Conservation (phyloP, 2,888 invertebrate species). For the Melinaea marsaeus region DNA sequence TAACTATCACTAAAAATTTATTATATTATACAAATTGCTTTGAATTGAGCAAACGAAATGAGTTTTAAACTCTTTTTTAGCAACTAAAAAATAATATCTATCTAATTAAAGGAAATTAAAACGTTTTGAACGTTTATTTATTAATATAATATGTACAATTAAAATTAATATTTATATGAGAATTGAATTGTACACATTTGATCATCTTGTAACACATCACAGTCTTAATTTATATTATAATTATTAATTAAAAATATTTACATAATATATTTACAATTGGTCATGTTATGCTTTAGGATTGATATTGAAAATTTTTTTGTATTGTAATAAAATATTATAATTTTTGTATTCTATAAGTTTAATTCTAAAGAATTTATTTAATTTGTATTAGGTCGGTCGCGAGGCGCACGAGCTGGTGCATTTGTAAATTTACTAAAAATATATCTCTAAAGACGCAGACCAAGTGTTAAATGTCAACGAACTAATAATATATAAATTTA, state of each 20-base stretch:
- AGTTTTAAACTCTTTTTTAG: constrained; percentile 31
- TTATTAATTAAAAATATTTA: background rate
- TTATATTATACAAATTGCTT: constrained; percentile 50
- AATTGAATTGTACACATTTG: constrained; percentile 12
- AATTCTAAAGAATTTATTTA: no score
- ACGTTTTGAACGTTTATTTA: constrained; percentile 30
- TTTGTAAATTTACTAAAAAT: background rate
- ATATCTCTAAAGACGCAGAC: background rate
- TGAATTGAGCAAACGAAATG: constrained; percentile 62
- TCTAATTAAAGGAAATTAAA: constrained; percentile 21
- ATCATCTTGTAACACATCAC: constrained; percentile 51
- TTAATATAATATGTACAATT: constrained; percentile 19
- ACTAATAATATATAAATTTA: background rate
- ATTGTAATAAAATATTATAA: no score
- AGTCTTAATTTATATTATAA: constrained; percentile 66
- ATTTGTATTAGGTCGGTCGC: no score
- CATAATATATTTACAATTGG: constrained; percentile 19
- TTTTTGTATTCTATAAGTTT: no score
- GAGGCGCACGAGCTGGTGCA: background rate
- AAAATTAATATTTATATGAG: constrained; percentile 15
- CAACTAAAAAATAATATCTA: constrained; percentile 20
- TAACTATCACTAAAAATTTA: constrained; percentile 27
- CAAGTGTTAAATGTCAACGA: background rate
- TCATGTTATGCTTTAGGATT: background rate
- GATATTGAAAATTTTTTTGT: background rate